phyloP scores from a whole-genome alignment of 2,113 vertebrate genomes.

The Ahaetulla prasina region DNA sequence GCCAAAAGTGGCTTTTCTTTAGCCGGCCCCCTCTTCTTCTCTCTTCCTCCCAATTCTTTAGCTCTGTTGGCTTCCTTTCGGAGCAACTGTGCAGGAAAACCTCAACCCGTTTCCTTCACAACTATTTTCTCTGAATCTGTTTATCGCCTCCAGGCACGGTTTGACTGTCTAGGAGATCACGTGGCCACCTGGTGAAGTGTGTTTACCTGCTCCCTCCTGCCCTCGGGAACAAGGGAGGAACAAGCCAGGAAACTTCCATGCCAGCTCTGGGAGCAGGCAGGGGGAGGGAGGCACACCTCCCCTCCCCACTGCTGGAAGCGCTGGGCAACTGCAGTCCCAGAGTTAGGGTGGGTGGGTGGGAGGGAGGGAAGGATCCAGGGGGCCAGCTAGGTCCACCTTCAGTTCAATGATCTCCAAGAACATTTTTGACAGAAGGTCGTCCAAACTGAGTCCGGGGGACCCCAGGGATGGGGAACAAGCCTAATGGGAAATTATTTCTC shows the following conservation, averaged over 20 bases:
- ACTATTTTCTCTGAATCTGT: neutral
- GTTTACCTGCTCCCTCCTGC: neutral
- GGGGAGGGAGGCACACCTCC: neutral
- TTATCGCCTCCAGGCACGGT: neutral
- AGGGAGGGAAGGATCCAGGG: neutral
- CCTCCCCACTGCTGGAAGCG: neutral
- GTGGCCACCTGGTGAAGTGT: neutral
- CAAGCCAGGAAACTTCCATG: neutral
- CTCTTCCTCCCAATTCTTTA: neutral
- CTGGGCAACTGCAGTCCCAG: neutral
- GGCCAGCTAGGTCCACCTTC: neutral
- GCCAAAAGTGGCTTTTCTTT: neutral
- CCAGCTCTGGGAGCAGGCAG: neutral
- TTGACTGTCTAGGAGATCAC: neutral
- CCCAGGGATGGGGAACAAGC: neutral
- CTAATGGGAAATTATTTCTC: neutral
- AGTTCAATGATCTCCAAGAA: neutral
- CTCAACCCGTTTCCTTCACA: neutral
- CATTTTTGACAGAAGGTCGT: no score
- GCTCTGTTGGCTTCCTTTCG: neutral
- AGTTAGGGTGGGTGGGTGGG: neutral
- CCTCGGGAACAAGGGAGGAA: neutral
- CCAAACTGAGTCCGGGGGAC: neutral
- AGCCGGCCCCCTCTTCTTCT: neutral
- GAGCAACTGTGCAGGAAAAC: neutral